Conservation (phyloP, 2,888 invertebrate genomes). For the Epinotia nisella region DNA sequence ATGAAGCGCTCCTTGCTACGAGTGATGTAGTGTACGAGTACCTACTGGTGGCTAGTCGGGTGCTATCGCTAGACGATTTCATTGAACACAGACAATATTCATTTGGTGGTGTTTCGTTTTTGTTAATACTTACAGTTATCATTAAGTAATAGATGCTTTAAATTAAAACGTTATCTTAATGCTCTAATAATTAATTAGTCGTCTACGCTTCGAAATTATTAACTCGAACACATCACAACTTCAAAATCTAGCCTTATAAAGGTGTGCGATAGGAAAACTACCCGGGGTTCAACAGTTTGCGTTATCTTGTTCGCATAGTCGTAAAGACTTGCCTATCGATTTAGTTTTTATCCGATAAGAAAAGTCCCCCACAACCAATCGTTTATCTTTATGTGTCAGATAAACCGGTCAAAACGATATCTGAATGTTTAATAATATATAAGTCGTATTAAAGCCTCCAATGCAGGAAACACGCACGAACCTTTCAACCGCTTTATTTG, state of each 20-base stretch:
- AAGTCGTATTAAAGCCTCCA: conserved; percentile 12
- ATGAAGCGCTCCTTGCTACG: conserved; percentile 37
- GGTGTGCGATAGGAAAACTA: neutral
- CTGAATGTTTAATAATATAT: conserved; percentile 12
- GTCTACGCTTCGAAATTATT: conserved; percentile 18
- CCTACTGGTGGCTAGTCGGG: conserved; percentile 26
- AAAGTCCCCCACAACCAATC: conserved; percentile 1
- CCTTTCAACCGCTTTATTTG: conserved; percentile 31
- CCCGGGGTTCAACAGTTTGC: neutral
- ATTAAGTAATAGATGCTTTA: conserved; percentile 51
- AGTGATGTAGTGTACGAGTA: neutral
- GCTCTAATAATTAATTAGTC: conserved; percentile 15
- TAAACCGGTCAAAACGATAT: conserved; percentile 21
- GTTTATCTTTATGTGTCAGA: conserved; percentile 30
- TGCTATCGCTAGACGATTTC: conserved; percentile 54
- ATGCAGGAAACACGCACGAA: conserved; percentile 22
- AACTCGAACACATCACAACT: conserved; percentile 23
- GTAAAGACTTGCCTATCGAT: conserved; percentile 16
- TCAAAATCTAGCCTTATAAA: conserved; percentile 6
- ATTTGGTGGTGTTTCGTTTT: conserved; percentile 74
- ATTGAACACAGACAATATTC: conserved; percentile 77
- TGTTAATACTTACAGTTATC: conserved; percentile 52
- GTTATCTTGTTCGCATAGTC: conserved; percentile 11
- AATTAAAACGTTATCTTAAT: conserved; percentile 48
- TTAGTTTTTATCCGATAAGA: conserved; percentile 24